phyloP scores from a whole-genome alignment of 53 echinoderm and acorn worm genomes.

The Mesocentrotus franciscanus region DNA sequence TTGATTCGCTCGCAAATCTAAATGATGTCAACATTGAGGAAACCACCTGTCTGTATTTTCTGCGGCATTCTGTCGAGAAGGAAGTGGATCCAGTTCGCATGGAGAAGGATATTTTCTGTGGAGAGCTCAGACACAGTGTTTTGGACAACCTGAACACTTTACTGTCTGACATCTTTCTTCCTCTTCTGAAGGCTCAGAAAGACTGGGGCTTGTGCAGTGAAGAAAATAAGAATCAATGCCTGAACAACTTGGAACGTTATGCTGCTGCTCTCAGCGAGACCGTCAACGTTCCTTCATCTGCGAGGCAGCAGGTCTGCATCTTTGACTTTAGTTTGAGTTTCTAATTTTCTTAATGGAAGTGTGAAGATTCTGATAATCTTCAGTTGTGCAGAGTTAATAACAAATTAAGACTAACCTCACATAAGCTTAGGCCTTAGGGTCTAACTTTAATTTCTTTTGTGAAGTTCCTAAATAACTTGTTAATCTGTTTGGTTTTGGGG shows the following conservation, averaged over 20 bases:
- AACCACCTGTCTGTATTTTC: conserved; percentile 95
- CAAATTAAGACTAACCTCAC: too few species aligned
- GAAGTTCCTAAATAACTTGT: too few species aligned
- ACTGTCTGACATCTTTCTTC: conserved; percentile 93
- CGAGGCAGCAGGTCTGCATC: conserved; percentile 86
- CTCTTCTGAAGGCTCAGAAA: conserved; percentile 90
- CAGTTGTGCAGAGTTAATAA: too few species aligned
- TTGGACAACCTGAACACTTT: conserved; percentile 94
- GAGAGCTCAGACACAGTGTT: conserved; percentile 94
- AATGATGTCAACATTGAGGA: conserved; percentile 98
- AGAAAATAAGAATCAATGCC: conserved; percentile 89
- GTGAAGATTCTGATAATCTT: too few species aligned
- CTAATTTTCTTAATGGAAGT: neutral
- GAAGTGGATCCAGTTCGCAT: conserved; percentile 98
- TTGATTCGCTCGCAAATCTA: conserved; percentile 86
- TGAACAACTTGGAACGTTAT: conserved; percentile 88
- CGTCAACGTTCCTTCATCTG: conserved; percentile 87
- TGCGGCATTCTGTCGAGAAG: conserved; percentile 83
- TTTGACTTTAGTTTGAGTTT: neutral
- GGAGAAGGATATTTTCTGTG: conserved; percentile 99
- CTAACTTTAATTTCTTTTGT: too few species aligned
- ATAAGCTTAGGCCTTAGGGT: too few species aligned
- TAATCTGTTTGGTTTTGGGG: too few species aligned
- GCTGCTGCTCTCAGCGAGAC: conserved; percentile 90
- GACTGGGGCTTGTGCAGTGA: conserved; percentile 95